These are phyloP conservation scores for Callocephalon fimbriatum DNA, from an alignment of 2,113 vertebrate genomes.

Conservation along the genomic window DNA sequence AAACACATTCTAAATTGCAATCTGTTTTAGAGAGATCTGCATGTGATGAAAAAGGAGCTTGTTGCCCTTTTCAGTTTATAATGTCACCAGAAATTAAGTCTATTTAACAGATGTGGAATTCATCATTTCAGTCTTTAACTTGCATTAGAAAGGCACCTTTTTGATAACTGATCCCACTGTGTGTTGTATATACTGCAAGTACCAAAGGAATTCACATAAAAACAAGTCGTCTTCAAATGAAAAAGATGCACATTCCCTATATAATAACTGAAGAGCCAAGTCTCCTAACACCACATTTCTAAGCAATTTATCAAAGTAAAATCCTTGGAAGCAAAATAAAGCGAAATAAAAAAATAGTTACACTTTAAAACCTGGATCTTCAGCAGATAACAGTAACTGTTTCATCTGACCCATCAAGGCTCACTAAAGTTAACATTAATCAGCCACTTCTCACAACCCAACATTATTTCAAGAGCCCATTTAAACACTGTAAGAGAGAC, in stretches of 20 bases:
- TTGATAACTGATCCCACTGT: slow-evolving; percentile 63
- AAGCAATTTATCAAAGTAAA: neutral
- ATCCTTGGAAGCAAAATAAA: neutral
- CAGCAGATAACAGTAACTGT: neutral
- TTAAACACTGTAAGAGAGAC: neutral
- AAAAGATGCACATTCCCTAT: neutral
- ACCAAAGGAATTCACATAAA: slow-evolving; percentile 24
- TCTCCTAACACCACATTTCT: neutral
- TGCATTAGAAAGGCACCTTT: slow-evolving; percentile 54
- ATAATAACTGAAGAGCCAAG: neutral
- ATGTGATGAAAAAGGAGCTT: slow-evolving; percentile 56
- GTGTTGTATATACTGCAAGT: slow-evolving; percentile 12
- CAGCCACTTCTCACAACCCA: neutral
- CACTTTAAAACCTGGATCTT: neutral
- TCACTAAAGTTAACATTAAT: neutral
- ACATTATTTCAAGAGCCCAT: neutral
- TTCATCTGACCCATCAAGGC: neutral
- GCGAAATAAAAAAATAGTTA: neutral
- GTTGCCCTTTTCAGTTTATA: slow-evolving; percentile 78
- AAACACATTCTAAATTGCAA: slow-evolving; percentile 16
- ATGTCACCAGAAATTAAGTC: slow-evolving; percentile 72
- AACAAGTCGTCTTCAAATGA: neutral
- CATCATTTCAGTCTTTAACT: slow-evolving; percentile 67
- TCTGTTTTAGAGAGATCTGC: neutral
- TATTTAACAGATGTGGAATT: slow-evolving; percentile 69